phyloP scores from a whole-genome alignment of 2,797 vertebrate genomes.

The Corythornis leucogaster region DNA sequence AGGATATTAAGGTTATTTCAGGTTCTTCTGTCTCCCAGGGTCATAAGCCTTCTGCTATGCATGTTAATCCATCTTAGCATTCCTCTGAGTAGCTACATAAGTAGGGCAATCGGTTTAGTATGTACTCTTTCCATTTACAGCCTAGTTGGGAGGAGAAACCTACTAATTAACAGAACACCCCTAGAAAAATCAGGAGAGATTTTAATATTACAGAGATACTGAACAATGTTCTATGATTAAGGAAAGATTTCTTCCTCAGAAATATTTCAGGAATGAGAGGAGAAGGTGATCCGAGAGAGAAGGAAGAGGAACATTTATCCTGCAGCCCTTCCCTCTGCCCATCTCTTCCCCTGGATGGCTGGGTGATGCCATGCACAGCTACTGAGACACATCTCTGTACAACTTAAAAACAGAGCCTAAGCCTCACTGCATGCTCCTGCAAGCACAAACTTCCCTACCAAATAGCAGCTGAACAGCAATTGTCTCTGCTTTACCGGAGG shows the following conservation, averaged over 20 bases:
- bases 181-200: conserved; percentile 58
- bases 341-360: neutral
- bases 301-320: neutral
- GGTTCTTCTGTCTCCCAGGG: conserved; percentile 84
- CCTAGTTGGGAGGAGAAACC: conserved; percentile 71
- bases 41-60: conserved; percentile 82
- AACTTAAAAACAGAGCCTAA: neutral
- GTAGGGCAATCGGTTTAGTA: conserved; percentile 80
- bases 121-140: conserved; percentile 73
- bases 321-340: neutral
- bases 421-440: neutral
- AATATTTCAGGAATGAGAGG: neutral
- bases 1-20: conserved; percentile 88
- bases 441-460: neutral
- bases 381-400: neutral
- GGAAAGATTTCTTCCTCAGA: conserved; percentile 29
- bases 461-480: neutral
- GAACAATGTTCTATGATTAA: conserved; percentile 28
- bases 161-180: conserved; percentile 74
- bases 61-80: conserved; percentile 81
- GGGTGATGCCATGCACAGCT: neutral
- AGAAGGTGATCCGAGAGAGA: neutral
- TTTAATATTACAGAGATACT: conserved; percentile 40
- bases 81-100: conserved; percentile 79
- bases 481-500: neutral